Evolutionary conservation across 2,113 vertebrate species (phyloP), one percentile per base, ranked within the genome.

Genomic region (Manacus vitellinus): DNA sequence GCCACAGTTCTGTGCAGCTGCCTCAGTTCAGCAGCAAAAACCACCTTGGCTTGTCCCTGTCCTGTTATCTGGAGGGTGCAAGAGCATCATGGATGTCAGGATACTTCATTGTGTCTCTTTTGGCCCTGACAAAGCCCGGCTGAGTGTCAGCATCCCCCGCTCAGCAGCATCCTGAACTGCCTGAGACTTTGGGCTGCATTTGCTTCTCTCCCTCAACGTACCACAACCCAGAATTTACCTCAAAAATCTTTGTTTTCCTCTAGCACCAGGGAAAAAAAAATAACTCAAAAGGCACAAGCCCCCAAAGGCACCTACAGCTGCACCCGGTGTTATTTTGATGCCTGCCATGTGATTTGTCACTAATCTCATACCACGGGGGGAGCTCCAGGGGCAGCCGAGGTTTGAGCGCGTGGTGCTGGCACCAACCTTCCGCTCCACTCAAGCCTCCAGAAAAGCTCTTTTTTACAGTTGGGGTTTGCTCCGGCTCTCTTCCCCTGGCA

Each of bases 311-410:
- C 59, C 62, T 37, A 56, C 5, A 1, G 3, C 78, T 37, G 14
- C 4, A 2, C 76, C 0, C n/a, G 31, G 46, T 58, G 72, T 51
- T 71, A 76, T 79, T 88, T 88, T 71, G 79, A 70, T 90, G 92
- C 78, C 46, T 85, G 68, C 51, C 92, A 44, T 88, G 88, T 83
- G 95, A 90, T 94, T 90, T 85, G 80, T 85, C 78, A 31, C 78
- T 94, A 88, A 93, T 92, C 95, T 83, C 63, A 15, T 84, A 73
- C 49, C 31, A 4, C 5, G 0, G 37, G 46, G 49, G 49, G 62
- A 76, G 72, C 79, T 73, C 67, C 1, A 2, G 37, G 51, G 58
- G 80, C 61, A 65, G 81, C 54, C 2, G 28, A 76, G 89, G n/a
- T 54, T 82, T n/a, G 43, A 80, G 30, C 5, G 1, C 14, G 1